phyloP scores from a whole-genome alignment of 2,113 vertebrate species.

The Rostratula benghalensis region DNA sequence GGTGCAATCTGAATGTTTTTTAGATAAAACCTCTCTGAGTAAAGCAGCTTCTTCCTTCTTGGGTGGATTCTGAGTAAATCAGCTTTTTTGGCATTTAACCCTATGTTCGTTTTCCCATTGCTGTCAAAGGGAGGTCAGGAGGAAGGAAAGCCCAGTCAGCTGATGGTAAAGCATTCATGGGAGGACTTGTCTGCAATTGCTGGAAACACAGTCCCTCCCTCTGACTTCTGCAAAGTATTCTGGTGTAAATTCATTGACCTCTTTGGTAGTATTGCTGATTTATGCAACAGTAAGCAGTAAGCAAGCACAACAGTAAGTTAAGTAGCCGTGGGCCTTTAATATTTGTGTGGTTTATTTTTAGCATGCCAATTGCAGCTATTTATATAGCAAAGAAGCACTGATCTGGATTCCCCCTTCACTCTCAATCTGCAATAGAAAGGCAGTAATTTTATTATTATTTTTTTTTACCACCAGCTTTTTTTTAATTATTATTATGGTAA shows the following conservation, averaged over 20 bases:
- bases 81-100: not conserved
- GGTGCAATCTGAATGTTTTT: not conserved
- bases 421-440: not conserved
- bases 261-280: not conserved
- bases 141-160: not conserved
- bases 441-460: not conserved
- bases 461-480: not conserved
- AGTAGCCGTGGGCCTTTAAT: constrained; percentile 33
- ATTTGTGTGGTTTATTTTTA: constrained; percentile 48
- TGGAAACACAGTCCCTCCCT: not conserved
- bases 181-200: not conserved
- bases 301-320: not conserved
- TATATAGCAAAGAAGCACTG: constrained; percentile 11
- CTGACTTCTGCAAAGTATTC: not conserved
- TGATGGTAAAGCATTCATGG: accelerated
- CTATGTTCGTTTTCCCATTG: accelerated
- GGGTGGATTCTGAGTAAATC: not conserved
- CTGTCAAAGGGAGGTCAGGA: not conserved
- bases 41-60: not conserved
- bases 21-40: not conserved
- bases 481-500: not conserved
- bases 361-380: constrained; percentile 18
- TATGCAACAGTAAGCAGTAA: not conserved
- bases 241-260: not conserved
- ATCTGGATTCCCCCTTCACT: not conserved